Percentiles rank a stretch among this genome's conserved stretches.
Conservation (phyloP, 2,113 vertebrate species). For the Ammodytes dubius region DNA sequence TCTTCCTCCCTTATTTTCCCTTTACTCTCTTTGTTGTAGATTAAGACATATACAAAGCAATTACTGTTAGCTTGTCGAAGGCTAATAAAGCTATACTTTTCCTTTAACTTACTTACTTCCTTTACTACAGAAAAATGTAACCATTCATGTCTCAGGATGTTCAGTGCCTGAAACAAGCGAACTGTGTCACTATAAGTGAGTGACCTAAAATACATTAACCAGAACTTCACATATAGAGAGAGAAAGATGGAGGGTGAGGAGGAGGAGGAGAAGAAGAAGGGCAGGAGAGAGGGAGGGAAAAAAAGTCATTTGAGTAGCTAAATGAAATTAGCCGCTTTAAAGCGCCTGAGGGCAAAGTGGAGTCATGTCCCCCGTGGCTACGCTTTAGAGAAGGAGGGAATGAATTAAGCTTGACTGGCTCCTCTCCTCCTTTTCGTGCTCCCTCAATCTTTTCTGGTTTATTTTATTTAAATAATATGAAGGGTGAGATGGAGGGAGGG, state of each 20-base stretch:
- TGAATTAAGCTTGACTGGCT: conserved; percentile 84
- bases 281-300: conserved; percentile 21
- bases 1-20: not conserved
- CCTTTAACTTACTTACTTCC: too few relatives aligned
- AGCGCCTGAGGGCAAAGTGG: conserved; percentile 88
- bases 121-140: too few relatives aligned
- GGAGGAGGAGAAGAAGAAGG: not conserved
- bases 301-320: conserved; percentile 85
- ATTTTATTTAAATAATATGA: conserved; percentile 55
- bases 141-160: not conserved
- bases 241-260: not conserved
- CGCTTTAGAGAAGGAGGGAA: conserved; percentile 80
- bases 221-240: conserved; percentile 8
- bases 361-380: conserved; percentile 88
- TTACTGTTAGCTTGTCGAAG: not conserved
- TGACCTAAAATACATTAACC: conserved; percentile 27
- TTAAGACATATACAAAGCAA: too few relatives aligned
- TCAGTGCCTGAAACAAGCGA: not conserved
- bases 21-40: not conserved
- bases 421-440: conserved; percentile 56
- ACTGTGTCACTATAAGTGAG: conserved; percentile 4
- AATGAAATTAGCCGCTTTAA: conserved; percentile 88
- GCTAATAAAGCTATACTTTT: not conserved
- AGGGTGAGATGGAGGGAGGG: conserved; percentile 26
- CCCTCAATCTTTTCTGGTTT: conserved; percentile 39